These are phyloP conservation scores for Phoxinus dragarum DNA, from an alignment of 2,797 vertebrate species.

Conservation along the genomic window DNA sequence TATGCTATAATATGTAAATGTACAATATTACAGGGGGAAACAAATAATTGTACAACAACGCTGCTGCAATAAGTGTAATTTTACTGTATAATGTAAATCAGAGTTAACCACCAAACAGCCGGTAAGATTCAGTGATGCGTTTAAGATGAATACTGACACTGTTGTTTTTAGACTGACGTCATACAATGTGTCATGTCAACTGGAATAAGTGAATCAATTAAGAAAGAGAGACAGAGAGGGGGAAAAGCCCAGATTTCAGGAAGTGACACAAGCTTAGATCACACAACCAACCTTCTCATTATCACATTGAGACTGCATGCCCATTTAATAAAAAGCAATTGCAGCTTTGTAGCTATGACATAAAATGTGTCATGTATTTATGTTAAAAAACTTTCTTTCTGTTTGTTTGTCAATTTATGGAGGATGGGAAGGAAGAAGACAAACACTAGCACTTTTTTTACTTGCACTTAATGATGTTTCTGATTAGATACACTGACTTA, in stretches of 20 bases:
- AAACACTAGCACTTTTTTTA: not conserved
- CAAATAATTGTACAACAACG: not conserved
- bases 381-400: not conserved
- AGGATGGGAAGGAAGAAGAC: not conserved
- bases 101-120: not conserved
- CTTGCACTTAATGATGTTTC: not conserved
- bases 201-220: constrained; percentile 33
- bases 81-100: not conserved
- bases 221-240: not conserved
- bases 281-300: not conserved
- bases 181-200: constrained; percentile 7
- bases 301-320: not conserved
- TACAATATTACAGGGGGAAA: not conserved
- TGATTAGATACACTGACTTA: not conserved
- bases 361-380: not conserved
- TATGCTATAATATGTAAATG: not conserved
- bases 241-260: not conserved
- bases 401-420: not conserved
- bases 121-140: not conserved
- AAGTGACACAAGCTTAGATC: constrained; percentile 11
- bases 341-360: not conserved
- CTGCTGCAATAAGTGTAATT: not conserved
- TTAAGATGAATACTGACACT: constrained; percentile 11
- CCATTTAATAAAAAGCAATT: not conserved
- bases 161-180: constrained; percentile 18